Evolutionary conservation across 2,888 invertebrate species (phyloP).

Genomic region (Brassicogethes aeneus): DNA sequence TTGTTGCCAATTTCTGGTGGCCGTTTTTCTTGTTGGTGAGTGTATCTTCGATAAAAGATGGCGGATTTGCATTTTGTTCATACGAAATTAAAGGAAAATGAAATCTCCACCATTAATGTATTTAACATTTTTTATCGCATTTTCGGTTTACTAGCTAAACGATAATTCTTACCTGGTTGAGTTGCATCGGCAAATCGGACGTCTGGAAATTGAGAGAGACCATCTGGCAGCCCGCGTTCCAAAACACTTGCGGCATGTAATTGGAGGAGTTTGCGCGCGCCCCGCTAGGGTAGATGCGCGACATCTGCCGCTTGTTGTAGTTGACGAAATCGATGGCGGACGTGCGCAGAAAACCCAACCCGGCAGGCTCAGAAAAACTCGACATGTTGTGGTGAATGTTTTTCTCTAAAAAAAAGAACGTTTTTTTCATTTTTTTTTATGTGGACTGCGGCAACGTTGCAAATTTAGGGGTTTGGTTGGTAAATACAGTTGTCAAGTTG

Average conservation of each 20-base stretch:
- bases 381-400: constrained; percentile 99
- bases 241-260: constrained; percentile 99
- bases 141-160: no score
- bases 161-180: no score
- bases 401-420: no score
- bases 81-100: no score
- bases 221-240: constrained; percentile 99
- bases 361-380: constrained; percentile 96
- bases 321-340: constrained; percentile 98
- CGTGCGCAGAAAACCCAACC: constrained; percentile 90
- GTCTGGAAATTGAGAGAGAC: constrained; percentile 99
- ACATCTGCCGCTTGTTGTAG: constrained; percentile 99
- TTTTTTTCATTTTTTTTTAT: background rate
- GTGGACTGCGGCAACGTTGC: background rate
- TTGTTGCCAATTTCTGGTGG: no score
- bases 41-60: no score
- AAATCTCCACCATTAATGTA: no score
- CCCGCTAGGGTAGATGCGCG: constrained; percentile 97
- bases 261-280: constrained; percentile 98
- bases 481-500: no score
- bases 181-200: constrained; percentile 96
- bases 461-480: background rate
- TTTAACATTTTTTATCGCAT: no score
- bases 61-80: no score
- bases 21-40: no score